Conservation (phyloP, 2,113 vertebrate species). For the Syngnathus floridae region DNA sequence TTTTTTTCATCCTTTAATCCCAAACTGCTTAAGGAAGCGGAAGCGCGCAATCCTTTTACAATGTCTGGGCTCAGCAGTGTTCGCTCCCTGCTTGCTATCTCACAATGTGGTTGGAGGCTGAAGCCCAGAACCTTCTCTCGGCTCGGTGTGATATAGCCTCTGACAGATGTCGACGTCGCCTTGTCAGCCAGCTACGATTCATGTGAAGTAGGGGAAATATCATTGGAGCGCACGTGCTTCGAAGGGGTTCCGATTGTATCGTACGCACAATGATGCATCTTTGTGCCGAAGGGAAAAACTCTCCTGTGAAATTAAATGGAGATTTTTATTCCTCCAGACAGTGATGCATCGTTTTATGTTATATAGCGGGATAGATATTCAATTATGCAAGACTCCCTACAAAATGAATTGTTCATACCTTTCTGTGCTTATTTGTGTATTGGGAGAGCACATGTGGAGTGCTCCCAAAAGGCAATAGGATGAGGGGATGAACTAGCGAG, state of each 20-base stretch:
- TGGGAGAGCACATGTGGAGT: constrained; percentile 2
- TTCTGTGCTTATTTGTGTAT: constrained; percentile 5
- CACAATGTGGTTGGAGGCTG: constrained; percentile 47
- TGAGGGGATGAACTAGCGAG: constrained; percentile 27
- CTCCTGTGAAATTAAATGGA: constrained; percentile 26
- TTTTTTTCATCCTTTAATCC: constrained; percentile 70
- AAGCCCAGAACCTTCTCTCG: constrained; percentile 27
- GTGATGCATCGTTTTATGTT: constrained; percentile 10
- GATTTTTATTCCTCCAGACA: constrained; percentile 9
- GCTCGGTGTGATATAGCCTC: constrained; percentile 32
- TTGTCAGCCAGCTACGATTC: constrained; percentile 34
- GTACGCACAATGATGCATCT: constrained; percentile 6
- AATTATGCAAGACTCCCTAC: constrained; percentile 16
- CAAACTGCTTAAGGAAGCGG: constrained; percentile 67
- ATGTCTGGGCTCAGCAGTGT: constrained; percentile 63
- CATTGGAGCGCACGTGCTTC: constrained; percentile 14
- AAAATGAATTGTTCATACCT: constrained; percentile 7
- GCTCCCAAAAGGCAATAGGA: constrained; percentile 22
- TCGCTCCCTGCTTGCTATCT: constrained; percentile 52
- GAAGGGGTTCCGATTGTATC: constrained; percentile 7
- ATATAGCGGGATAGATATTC: constrained; percentile 17
- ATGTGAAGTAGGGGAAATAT: constrained; percentile 31
- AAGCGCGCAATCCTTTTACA: constrained; percentile 69
- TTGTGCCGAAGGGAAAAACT: constrained; percentile 9
- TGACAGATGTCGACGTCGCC: constrained; percentile 42